Conservation (phyloP, 2,888 invertebrate genomes). For the Boloria selene region DNA sequence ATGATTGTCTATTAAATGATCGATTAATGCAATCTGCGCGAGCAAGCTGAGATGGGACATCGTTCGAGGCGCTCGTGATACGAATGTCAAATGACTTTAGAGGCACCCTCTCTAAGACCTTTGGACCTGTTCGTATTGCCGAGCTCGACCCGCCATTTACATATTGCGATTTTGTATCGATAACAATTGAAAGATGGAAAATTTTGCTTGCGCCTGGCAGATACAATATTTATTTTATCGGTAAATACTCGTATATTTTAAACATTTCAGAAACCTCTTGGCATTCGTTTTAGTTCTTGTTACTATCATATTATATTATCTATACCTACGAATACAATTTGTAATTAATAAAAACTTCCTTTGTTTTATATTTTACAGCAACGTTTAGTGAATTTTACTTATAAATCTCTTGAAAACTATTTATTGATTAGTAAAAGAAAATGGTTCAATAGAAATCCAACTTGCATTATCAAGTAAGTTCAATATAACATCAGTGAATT, state of each 20-base stretch:
- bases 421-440: too few species aligned
- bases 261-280: slow-evolving; percentile 8
- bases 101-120: slow-evolving; percentile 55
- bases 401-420: background rate
- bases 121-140: slow-evolving; percentile 48
- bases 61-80: slow-evolving; percentile 75
- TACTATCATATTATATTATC: background rate
- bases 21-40: slow-evolving; percentile 80
- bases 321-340: slow-evolving; percentile 3
- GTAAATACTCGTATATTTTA: slow-evolving; percentile 12
- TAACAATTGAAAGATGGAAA: slow-evolving; percentile 63
- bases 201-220: slow-evolving; percentile 39
- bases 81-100: slow-evolving; percentile 70
- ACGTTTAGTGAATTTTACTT: background rate
- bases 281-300: slow-evolving; percentile 19
- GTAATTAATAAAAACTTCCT: background rate
- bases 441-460: background rate
- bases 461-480: background rate
- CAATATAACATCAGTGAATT: background rate
- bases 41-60: slow-evolving; percentile 77
- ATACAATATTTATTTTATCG: slow-evolving; percentile 25
- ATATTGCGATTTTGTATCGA: slow-evolving; percentile 77
- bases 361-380: background rate
- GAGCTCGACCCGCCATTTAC: slow-evolving; percentile 68
- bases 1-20: slow-evolving; percentile 77